Evolutionary conservation across 2,888 invertebrate species (phyloP).

Genomic region (Cerastoderma edule): DNA sequence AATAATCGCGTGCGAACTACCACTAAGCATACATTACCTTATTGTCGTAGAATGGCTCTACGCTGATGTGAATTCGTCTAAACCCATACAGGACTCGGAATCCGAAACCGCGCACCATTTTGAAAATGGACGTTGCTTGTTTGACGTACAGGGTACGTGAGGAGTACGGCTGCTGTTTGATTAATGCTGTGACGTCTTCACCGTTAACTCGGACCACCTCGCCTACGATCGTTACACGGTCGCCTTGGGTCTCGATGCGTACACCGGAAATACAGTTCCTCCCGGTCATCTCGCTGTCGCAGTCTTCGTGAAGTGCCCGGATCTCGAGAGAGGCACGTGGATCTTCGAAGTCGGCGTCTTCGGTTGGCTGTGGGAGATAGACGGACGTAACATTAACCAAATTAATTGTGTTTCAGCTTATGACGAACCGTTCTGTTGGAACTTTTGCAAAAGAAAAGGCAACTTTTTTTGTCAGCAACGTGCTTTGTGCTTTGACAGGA

Average conservation of each 20-base stretch:
- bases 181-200: slow-evolving; percentile 35
- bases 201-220: slow-evolving; percentile 52
- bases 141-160: slow-evolving; percentile 58
- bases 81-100: slow-evolving; percentile 59
- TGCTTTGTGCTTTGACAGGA: too few species aligned
- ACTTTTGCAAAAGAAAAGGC: too few species aligned
- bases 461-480: too few species aligned
- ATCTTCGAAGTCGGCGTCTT: slow-evolving; percentile 45
- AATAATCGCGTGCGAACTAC: too few species aligned
- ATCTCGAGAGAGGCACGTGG: slow-evolving; percentile 47
- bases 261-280: slow-evolving; percentile 54
- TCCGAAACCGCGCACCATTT: slow-evolving; percentile 67
- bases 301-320: slow-evolving; percentile 42
- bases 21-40: slow-evolving; percentile 45
- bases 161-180: slow-evolving; percentile 27
- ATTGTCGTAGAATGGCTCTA: slow-evolving; percentile 59
- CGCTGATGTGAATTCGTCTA: slow-evolving; percentile 53
- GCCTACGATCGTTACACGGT: slow-evolving; percentile 39
- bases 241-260: slow-evolving; percentile 44
- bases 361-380: slow-evolving; percentile 42
- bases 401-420: too few species aligned
- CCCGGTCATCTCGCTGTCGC: slow-evolving; percentile 36
- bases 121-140: slow-evolving; percentile 62
- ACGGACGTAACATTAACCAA: too few species aligned
- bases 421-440: too few species aligned